Base-by-base conservation (phyloP, 1,140 invertebrate species). In the Drosophila parvula region DNA sequence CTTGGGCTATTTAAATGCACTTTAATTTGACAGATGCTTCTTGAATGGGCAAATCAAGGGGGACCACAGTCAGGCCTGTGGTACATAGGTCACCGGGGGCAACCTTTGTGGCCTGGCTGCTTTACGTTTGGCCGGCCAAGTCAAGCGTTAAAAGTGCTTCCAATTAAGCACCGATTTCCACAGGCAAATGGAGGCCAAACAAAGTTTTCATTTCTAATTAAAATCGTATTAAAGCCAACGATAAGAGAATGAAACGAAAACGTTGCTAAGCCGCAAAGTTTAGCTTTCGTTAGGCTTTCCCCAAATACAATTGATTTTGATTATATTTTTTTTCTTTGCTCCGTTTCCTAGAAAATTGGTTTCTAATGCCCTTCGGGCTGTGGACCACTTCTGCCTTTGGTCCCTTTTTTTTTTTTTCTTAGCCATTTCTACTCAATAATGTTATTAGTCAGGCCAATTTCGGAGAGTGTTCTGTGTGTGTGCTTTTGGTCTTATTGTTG, bases 391-490 rank as follows among this genome's bases (percentile, higher is more conserved):
- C 32, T 47, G 45, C 34, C 12, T 28, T 36, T 36, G 4, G 62
- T 38, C 68, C 36, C 38, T 38, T 60, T 12, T 45, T 22, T 12
- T 45, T 22, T 59, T 71, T 41, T 44, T 60, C 32, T 40, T 40
- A 34, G 22, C 43, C 78, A 73, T 73, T 67, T 83, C 73, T 62
- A 89, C 70, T 79, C 80, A 83, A 86, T 86, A 86, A 86, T 89
- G 79, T 77, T 89, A 86, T 86, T 86, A 86, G 83, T 70, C 68
- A 48, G 75, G 70, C 76, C 84, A 79, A 86, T 86, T 89, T 83
- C 73, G 64, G 60, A 63, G 65, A 77, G 73, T 61, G 63, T 63
- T 76, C 55, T 70, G 70, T 64, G 67, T 81, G 69, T 61, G 74
- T 32, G 28, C 61, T 40, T 43, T 60, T 59, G 48, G 57, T 64